phyloP scores from a whole-genome alignment of 2,888 invertebrate genomes.

The Pilophorus perplexus region DNA sequence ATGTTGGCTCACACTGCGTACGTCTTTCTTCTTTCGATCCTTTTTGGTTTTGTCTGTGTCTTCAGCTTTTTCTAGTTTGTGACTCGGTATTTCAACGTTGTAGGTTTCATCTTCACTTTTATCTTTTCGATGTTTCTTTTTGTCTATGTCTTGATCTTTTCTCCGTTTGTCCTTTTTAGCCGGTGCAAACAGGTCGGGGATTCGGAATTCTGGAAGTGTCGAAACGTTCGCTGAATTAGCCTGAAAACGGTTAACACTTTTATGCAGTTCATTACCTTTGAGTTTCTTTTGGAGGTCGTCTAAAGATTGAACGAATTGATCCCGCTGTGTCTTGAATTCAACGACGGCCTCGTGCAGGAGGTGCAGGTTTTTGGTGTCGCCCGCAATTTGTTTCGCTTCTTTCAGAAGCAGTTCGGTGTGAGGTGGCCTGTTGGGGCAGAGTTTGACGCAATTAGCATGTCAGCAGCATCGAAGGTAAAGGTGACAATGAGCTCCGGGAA shows the following conservation, averaged over 20 bases:
- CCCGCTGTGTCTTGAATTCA: constrained; percentile 10
- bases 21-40: neutral
- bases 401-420: too few relatives aligned
- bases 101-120: too few relatives aligned
- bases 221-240: neutral
- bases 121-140: neutral
- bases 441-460: too few relatives aligned
- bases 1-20: constrained; percentile 21
- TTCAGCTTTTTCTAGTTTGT: neutral
- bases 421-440: too few relatives aligned
- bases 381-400: too few relatives aligned
- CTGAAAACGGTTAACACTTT: neutral
- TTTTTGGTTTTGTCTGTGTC: neutral
- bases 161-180: neutral
- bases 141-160: neutral
- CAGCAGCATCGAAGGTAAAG: too few relatives aligned
- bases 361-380: too few relatives aligned
- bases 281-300: constrained; percentile 18
- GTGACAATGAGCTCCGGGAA: too few relatives aligned
- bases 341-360: neutral
- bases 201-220: neutral
- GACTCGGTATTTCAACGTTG: too few relatives aligned
- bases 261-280: constrained; percentile 4
- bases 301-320: constrained; percentile 12
- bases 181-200: constrained; percentile 1